Base-by-base conservation (phyloP, 2,113 vertebrate species). In the Lamprologus callipterus region DNA sequence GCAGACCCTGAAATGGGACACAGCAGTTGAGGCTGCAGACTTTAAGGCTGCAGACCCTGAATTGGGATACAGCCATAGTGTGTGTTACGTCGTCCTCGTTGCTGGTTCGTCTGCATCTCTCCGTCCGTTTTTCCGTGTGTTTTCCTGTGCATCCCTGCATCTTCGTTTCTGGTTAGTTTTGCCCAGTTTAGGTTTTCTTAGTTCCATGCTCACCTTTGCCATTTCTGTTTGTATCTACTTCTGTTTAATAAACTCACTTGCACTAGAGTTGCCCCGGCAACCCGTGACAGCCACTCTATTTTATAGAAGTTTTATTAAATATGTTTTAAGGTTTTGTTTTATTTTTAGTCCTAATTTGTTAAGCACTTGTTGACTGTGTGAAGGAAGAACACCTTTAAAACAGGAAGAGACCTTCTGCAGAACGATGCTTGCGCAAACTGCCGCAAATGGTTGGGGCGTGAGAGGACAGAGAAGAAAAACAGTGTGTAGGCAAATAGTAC, bases 101-200 rank as follows among this genome's bases (percentile, higher is more conserved):
- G 53, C 21, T 55, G 21, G 4, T 55, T 55, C 4, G 11, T 55
- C 53, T 54, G 53, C 9, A 0, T 54, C 51, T 21, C 3, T 0
- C 3, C 3, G 5, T 53, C 19, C 0, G 19, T 6, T 53, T 53
- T 2, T 9, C 49, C 3, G 51, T 12, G n/a, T 4, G 6, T 54
- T 7, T 7, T 21, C 3, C 51, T 3, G 10, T 3, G 6, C 53
- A 0, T 57, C 23, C 54, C 4, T 58, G 55, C 55, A 16, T 1
- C 23, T 28, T 9, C 0, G 1, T 16, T 16, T 58, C 55, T 2
- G 8, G 26, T 6, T 28, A 58, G 54, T 14, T 57, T 57, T 57
- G 23, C 23, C 12, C 54, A 0, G 2, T 57, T 57, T 26, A 57
- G 2, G 54, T 57, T 1, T 57, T 57, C 0, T 0, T 26, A 8